These are phyloP conservation scores for Gobiocypris rarus DNA, from an alignment of 2,113 vertebrate genomes.

Conservation along the genomic window DNA sequence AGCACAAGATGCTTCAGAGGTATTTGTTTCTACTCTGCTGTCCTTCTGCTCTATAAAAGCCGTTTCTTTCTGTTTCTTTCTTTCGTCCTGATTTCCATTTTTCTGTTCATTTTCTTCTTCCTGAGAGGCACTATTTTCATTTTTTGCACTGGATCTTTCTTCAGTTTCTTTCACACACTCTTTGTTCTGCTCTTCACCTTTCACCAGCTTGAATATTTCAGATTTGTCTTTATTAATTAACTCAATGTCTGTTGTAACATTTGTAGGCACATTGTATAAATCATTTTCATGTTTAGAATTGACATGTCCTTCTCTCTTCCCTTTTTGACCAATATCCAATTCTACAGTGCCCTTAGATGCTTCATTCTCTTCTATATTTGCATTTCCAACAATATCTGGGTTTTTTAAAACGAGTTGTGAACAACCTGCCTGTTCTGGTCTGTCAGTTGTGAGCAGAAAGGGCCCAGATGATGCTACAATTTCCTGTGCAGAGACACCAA, in stretches of 20 bases:
- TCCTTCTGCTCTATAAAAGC: neutral
- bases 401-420: neutral
- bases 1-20: neutral
- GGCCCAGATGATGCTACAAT: neutral
- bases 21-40: neutral
- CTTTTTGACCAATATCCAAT: constrained; percentile 4
- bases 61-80: too few relatives aligned
- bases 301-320: neutral
- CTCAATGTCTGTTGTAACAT: neutral
- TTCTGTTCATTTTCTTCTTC: neutral
- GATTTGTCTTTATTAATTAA: neutral
- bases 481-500: neutral
- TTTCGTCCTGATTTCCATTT: neutral
- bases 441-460: constrained; percentile 1
- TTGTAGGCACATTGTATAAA: neutral
- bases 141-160: neutral
- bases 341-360: neutral
- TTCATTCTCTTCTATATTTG: constrained; percentile 15
- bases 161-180: neutral
- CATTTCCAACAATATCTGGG: constrained; percentile 22
- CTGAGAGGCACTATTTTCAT: neutral
- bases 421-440: constrained; percentile 8
- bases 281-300: constrained; percentile 12
- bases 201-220: neutral
- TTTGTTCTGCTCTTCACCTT: neutral